These are phyloP conservation scores for Melanotaenia duboulayi DNA, from an alignment of 2,113 vertebrate genomes.

Conservation along the genomic window DNA sequence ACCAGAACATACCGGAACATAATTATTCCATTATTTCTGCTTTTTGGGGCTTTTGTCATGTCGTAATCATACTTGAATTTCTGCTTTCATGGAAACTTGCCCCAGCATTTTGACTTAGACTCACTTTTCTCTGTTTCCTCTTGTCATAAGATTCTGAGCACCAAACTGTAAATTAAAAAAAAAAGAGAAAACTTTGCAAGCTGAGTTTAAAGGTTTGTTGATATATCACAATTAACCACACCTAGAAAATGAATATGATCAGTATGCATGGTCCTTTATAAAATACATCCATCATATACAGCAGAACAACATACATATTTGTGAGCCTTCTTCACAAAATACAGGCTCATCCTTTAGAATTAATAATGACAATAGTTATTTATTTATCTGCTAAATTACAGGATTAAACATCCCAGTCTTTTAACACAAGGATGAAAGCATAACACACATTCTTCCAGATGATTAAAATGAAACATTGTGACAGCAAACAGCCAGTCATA, in stretches of 20 bases:
- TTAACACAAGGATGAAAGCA: conserved; percentile 19
- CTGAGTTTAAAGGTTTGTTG: conserved; percentile 15
- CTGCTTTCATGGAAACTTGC: conserved; percentile 37
- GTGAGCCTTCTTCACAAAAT: conserved; percentile 23
- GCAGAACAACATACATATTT: conserved; percentile 17
- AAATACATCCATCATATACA: conserved; percentile 29
- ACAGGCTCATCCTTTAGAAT: conserved; percentile 7
- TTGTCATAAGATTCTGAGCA: conserved; percentile 19
- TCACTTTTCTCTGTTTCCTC: conserved; percentile 15
- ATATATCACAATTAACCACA: conserved; percentile 17
- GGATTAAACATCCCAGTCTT: conserved; percentile 36
- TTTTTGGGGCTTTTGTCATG: conserved; percentile 32
- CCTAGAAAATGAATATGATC: conserved; percentile 29
- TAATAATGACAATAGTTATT: conserved; percentile 10
- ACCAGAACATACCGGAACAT: conserved; percentile 33
- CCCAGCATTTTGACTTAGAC: conserved; percentile 28
- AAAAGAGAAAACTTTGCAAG: neutral
- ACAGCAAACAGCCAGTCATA: conserved; percentile 10
- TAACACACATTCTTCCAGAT: conserved; percentile 19
- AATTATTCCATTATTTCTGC: conserved; percentile 54
- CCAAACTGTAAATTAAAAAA: conserved; percentile 17
- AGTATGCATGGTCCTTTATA: conserved; percentile 16
- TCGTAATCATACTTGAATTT: conserved; percentile 21
- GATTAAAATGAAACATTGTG: conserved; percentile 52
- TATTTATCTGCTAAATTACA: conserved; percentile 37